phyloP scores from a whole-genome alignment of 2,113 vertebrate genomes.

The Mus spicilegus region DNA sequence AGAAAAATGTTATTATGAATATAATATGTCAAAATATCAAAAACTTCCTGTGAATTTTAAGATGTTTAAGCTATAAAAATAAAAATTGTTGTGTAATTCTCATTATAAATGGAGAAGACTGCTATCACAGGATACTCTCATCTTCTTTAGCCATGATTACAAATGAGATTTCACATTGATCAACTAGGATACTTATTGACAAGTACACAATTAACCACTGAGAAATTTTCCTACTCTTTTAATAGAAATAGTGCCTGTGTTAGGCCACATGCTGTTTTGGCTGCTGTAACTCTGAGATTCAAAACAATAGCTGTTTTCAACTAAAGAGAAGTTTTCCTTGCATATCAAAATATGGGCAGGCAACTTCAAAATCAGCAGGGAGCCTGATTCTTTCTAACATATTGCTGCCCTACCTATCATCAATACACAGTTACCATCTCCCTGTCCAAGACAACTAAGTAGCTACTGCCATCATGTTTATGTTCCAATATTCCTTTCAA shows the following conservation, averaged over 20 bases:
- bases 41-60: slow-evolving; percentile 30
- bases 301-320: slow-evolving; percentile 15
- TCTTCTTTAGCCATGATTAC: background rate
- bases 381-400: background rate
- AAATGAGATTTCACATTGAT: slow-evolving; percentile 53
- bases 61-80: slow-evolving; percentile 14
- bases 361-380: slow-evolving; percentile 24
- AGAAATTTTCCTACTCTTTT: slow-evolving; percentile 17
- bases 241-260: background rate
- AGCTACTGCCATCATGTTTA: background rate
- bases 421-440: background rate
- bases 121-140: background rate
- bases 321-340: background rate
- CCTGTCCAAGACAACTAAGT: background rate
- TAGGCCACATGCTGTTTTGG: background rate
- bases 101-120: background rate
- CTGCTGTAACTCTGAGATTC: background rate
- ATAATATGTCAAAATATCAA: background rate
- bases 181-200: background rate
- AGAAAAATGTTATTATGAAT: background rate
- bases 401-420: background rate
- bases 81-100: background rate
- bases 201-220: background rate
- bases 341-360: slow-evolving; percentile 4
- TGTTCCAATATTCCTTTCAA: slow-evolving; percentile 24